These are phyloP conservation scores for Dysmachus trigonus DNA, from an alignment of 2,888 invertebrate genomes.

Conservation along the genomic window DNA sequence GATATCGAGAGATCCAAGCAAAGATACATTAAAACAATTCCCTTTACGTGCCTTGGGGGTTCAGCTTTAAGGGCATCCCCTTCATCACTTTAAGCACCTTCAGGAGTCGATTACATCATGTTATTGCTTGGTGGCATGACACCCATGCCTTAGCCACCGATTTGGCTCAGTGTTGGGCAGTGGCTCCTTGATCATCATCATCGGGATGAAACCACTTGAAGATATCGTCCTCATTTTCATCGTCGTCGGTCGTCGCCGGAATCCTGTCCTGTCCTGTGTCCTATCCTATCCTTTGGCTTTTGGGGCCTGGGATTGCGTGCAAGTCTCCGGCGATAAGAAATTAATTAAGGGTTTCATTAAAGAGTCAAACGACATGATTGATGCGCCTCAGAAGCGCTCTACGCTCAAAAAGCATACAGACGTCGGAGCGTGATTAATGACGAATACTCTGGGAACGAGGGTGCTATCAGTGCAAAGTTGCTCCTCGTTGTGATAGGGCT, in stretches of 20 bases:
- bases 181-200: not conserved
- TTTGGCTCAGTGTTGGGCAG: not conserved
- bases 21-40: not conserved
- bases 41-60: not conserved
- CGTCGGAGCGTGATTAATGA: not conserved
- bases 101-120: slow-evolving; percentile 12
- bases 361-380: not conserved
- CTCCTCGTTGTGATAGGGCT: not conserved
- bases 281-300: not conserved
- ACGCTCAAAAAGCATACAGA: not conserved
- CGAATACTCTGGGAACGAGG: not conserved
- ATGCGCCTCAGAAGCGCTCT: not conserved
- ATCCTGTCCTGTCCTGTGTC: too few species aligned
- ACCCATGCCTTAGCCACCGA: not conserved
- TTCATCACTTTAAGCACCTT: not conserved
- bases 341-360: slow-evolving; percentile 22
- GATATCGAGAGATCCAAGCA: not conserved
- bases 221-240: not conserved
- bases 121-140: not conserved
- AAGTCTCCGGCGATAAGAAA: not conserved
- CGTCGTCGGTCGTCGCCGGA: not conserved
- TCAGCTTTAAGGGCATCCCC: not conserved
- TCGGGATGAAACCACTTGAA: not conserved
- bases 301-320: not conserved
- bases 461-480: not conserved